Percentiles rank a stretch among this genome's conserved stretches.
phyloP scores from a whole-genome alignment of 2,797 vertebrate genomes.

The Pogoniulus pusillus region DNA sequence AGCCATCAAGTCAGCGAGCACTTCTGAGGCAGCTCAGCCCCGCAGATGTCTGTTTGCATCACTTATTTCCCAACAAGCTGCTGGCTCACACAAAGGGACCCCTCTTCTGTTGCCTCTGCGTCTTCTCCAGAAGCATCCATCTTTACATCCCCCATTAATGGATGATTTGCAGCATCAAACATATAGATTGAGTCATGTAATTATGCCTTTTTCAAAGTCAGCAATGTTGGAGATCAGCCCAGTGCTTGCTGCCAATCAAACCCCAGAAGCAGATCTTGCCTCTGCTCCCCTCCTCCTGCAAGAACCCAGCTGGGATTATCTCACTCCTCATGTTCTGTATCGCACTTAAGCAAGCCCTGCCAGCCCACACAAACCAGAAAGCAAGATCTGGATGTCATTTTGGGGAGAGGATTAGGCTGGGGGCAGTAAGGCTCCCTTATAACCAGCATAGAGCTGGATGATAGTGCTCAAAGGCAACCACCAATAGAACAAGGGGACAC shows the following conservation, averaged over 20 bases:
- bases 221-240: conserved; percentile 66
- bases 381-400: background rate
- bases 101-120: background rate
- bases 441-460: rapidly evolving
- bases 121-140: conserved; percentile 3
- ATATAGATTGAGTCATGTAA: conserved; percentile 48
- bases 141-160: conserved; percentile 42
- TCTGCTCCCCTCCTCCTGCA: background rate
- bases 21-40: background rate
- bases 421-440: background rate
- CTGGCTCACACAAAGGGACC: background rate
- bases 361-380: background rate
- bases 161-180: conserved; percentile 48
- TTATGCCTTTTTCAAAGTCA: conserved; percentile 51
- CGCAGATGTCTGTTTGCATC: conserved; percentile 9
- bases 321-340: too few species aligned
- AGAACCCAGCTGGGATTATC: background rate
- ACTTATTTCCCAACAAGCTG: conserved; percentile 1
- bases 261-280: background rate
- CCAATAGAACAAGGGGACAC: too few species aligned
- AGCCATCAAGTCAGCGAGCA: background rate
- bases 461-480: rapidly evolving
- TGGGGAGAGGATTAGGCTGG: background rate
- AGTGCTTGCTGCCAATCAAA: conserved; percentile 62
- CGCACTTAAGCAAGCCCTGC: background rate